Evolutionary conservation across 64 coral and sea anemone genomes (phyloP), one percentile per base, ranked within the genome.

Genomic region (Montipora sp.): DNA sequence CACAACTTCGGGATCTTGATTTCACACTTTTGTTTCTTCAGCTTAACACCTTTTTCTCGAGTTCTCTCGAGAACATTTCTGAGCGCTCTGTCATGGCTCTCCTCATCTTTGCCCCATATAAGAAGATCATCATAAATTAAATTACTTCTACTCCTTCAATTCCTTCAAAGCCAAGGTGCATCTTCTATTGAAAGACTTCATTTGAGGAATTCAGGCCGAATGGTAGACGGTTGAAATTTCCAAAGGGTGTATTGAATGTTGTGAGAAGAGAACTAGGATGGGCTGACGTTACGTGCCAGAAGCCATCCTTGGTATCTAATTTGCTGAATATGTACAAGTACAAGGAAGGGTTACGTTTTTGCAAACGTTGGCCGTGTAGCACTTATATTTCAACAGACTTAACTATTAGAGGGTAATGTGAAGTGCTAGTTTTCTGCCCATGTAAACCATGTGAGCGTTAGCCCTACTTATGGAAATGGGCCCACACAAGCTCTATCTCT

Each of bases 21-120:
- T 44, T 53, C 47, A 58, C 90, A 92, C 71, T 87, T 92, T 70
- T 86, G 71, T 78, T 49, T 66, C 71, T 87, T 85, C 8, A 91
- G 79, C 2, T 81, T 83, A 0, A 91, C 66, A 16, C 68, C 90
- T 14, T 78, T 60, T 75, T 75, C 47, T 75, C 71, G 7, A 1
- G 80, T 45, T 82, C 75, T 83, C 27, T 50, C 15, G 23, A 63
- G 45, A 18, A 44, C 18, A 77, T 58, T 73, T 88, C 73, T 1
- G 71, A 51, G 86, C 75, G 8, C 18, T 88, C 18, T 88, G 11
- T 48, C 71, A 88, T 47, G 71, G 60, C n/a, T 72, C 23, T 45
- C 66, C 76, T 69, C 0, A 22, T 18, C 66, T 36, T 36, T 36
- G 36, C 36, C 36, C 36, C 36, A 36, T 36, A 36, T 36, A 36